Percentiles rank a stretch among this genome's conserved stretches.
phyloP scores from a whole-genome alignment of 2,113 vertebrate genomes.

The Seriola dumerili region DNA sequence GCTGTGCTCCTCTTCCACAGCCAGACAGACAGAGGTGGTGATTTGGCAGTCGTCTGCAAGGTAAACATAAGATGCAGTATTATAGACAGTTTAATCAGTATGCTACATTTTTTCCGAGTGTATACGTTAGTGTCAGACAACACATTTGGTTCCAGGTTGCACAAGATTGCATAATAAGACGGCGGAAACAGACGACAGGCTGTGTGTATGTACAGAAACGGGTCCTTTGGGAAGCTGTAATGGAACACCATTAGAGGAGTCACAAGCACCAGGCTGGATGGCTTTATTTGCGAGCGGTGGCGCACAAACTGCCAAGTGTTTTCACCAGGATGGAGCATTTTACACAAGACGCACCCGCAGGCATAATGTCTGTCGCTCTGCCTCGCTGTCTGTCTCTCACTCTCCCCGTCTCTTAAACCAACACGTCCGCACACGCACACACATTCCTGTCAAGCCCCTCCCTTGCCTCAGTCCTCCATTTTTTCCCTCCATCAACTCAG shows the following conservation, averaged over 20 bases:
- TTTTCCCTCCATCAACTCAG: slow-evolving; percentile 85
- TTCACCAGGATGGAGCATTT: slow-evolving; percentile 72
- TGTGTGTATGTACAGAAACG: slow-evolving; percentile 37
- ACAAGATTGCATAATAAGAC: slow-evolving; percentile 54
- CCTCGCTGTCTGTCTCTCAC: slow-evolving; percentile 32
- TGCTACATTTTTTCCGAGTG: slow-evolving; percentile 18
- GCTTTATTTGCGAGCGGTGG: slow-evolving; percentile 60
- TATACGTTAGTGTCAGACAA: slow-evolving; percentile 38
- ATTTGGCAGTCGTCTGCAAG: slow-evolving; percentile 42
- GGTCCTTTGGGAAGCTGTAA: slow-evolving; percentile 65
- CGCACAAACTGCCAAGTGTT: slow-evolving; percentile 72
- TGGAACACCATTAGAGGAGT: slow-evolving; percentile 71
- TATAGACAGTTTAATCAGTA: slow-evolving; percentile 42
- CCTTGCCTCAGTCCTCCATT: slow-evolving; percentile 74
- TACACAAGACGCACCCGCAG: slow-evolving; percentile 69
- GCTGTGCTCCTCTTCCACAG: slow-evolving; percentile 13
- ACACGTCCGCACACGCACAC: slow-evolving; percentile 49
- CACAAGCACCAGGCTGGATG: slow-evolving; percentile 61
- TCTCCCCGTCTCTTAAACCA: slow-evolving; percentile 35
- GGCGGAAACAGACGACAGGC: slow-evolving; percentile 22
- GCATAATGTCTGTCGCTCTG: slow-evolving; percentile 57
- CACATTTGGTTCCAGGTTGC: slow-evolving; percentile 55
- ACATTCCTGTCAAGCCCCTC: slow-evolving; percentile 72
- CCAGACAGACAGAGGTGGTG: slow-evolving; percentile 33
- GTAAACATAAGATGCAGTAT: slow-evolving; percentile 41